Conservation (phyloP, 2,888 invertebrate species). For the Pseudanteris insignis region DNA sequence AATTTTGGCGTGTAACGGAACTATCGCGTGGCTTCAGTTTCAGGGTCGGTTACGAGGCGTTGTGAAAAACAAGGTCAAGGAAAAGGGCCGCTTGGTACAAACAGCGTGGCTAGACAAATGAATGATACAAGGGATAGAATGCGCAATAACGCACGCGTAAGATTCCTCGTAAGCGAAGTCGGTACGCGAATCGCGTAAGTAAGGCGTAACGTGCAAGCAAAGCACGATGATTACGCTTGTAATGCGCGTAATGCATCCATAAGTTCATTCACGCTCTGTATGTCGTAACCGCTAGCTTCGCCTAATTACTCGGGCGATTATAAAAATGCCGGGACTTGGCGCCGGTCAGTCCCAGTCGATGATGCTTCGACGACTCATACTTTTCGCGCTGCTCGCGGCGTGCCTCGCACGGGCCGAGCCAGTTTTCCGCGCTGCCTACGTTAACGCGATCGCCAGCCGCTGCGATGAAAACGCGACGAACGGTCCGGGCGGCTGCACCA, state of each 20-base stretch:
- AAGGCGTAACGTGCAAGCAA: constrained; percentile 49
- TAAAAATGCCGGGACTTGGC: constrained; percentile 55
- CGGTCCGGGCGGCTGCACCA: constrained; percentile 17
- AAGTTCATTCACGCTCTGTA: constrained; percentile 65
- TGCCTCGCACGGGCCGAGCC: constrained; percentile 37
- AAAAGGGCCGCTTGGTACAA: constrained; percentile 15
- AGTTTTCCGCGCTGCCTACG: constrained; percentile 28
- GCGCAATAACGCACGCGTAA: constrained; percentile 11
- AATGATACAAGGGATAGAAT: constrained; percentile 18
- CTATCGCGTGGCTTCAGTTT: too few species aligned
- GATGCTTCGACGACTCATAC: constrained; percentile 59
- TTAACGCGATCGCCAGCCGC: constrained; percentile 28
- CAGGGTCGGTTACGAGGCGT: too few species aligned
- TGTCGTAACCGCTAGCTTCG: constrained; percentile 59
- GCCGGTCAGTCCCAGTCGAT: constrained; percentile 55
- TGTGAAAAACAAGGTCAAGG: too few species aligned
- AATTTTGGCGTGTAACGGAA: too few species aligned
- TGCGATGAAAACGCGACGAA: constrained; percentile 28
- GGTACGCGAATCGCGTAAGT: constrained; percentile 47
- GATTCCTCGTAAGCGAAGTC: constrained; percentile 32
- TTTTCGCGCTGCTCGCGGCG: constrained; percentile 45
- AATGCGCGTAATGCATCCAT: constrained; percentile 54
- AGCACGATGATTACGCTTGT: constrained; percentile 50
- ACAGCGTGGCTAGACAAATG: constrained; percentile 23
- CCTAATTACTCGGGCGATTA: constrained; percentile 53